phyloP scores from a whole-genome alignment of 23 tunicate species.

The Diplosoma virens region DNA sequence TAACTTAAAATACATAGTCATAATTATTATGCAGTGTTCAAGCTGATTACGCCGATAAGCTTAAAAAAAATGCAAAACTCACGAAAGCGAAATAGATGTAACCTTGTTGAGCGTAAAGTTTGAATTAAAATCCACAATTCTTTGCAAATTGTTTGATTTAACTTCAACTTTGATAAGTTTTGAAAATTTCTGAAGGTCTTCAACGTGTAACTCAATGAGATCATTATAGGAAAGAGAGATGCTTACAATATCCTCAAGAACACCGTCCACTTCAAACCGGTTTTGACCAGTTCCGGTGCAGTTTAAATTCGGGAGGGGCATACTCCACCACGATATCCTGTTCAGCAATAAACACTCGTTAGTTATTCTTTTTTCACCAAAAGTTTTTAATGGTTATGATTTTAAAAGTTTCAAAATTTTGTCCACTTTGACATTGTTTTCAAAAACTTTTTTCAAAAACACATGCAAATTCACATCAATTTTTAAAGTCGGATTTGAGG shows the following conservation, averaged over 20 bases:
- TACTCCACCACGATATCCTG: constrained; percentile 36
- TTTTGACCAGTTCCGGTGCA: constrained; percentile 36
- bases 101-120: constrained; percentile 11
- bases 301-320: constrained; percentile 62
- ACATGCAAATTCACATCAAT: too few relatives aligned
- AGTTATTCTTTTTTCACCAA: too few relatives aligned
- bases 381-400: too few relatives aligned
- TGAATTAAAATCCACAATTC: constrained; percentile 20
- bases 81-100: constrained; percentile 27
- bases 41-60: not conserved
- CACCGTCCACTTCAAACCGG: constrained; percentile 37
- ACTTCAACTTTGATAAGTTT: constrained; percentile 18
- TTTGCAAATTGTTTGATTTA: constrained; percentile 30
- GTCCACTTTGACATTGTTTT: too few relatives aligned
- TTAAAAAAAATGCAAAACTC: constrained; percentile 19
- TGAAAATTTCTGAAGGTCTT: constrained; percentile 32
- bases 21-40: not conserved
- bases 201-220: constrained; percentile 47
- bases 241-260: constrained; percentile 40
- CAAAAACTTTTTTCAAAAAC: too few relatives aligned
- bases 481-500: too few relatives aligned
- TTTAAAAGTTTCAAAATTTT: too few relatives aligned
- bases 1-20: too few relatives aligned
- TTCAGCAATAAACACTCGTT: too few relatives aligned
- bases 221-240: constrained; percentile 60